phyloP scores from a whole-genome alignment of 2,888 invertebrate species.

The Callyntrura guangdongensis region DNA sequence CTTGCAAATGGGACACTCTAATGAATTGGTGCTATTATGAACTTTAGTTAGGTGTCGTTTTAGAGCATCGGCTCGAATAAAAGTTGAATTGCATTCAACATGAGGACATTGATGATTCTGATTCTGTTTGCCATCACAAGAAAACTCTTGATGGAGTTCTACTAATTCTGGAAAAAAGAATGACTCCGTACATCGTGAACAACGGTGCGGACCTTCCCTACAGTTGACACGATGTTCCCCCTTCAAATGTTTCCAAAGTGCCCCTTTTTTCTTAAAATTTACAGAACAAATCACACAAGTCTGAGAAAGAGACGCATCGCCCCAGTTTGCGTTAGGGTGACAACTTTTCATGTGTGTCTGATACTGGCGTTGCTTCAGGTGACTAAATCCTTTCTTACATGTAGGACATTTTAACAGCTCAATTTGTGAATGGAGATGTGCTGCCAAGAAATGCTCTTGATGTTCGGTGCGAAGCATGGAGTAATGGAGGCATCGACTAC shows the following conservation, averaged over 20 bases:
- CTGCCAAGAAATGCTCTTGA: constrained; percentile 49
- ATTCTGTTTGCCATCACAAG: constrained; percentile 5
- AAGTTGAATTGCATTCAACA: background rate
- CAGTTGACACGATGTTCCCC: constrained; percentile 43
- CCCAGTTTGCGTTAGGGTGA: background rate
- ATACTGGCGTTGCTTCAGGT: constrained; percentile 1
- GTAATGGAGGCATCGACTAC: constrained; percentile 37
- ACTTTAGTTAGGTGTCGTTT: background rate
- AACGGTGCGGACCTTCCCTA: constrained; percentile 2
- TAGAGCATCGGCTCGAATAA: background rate
- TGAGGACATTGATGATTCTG: constrained; percentile 5
- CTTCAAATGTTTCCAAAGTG: constrained; percentile 57
- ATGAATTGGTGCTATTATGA: constrained; percentile 18
- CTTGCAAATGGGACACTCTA: constrained; percentile 53
- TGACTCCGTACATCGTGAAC: constrained; percentile 22
- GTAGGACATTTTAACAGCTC: constrained; percentile 43
- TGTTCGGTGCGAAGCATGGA: background rate
- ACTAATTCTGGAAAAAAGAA: background rate
- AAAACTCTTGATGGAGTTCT: constrained; percentile 22
- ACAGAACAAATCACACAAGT: constrained; percentile 44
- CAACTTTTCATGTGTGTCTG: background rate
- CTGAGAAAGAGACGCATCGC: background rate
- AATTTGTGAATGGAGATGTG: constrained; percentile 19
- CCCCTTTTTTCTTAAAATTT: constrained; percentile 33
- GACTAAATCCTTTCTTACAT: constrained; percentile 54